Evolutionary conservation across 2,888 invertebrate species (phyloP), one percentile per base, ranked within the genome.

Genomic region (Tachina lurida): DNA sequence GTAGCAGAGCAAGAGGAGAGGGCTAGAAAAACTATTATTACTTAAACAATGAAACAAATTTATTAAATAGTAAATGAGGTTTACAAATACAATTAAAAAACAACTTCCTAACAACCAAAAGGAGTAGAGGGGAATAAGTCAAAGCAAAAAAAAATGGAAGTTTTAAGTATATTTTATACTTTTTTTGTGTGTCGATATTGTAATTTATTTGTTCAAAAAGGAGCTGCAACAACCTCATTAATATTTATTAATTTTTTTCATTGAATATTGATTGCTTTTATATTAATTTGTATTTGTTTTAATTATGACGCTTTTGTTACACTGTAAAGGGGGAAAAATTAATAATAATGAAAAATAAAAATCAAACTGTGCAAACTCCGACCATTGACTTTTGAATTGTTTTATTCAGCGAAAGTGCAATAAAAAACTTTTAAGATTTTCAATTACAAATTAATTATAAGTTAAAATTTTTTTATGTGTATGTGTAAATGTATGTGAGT

Each of bases 401-500:
- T 73, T 73, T 9, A 22, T 60, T 77, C 39, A 73, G 60, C 71
- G 84, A 85, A 85, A 85, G 85, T 85, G 70, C 82, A 73, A 70
- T 65, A 77, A 31, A 60, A 60, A 31, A 54, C 49, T 52, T 31
- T 52, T 10, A 49, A 19, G 54, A 56, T 19, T 70, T 31, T 65
- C 13, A 84, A 68, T 68, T 54, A 41, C n/a, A 49, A 70, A 68
- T 68, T 49, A 12, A 60, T 62, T 74, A 62, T 31, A 10, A 39
- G n/a, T 75, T 52, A 13, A 52, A 63, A 22, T 15, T 10, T 47
- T 15, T 43, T 67, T 67, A 17, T 52, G 19, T 31, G 5, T 31
- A 22, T 22, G 3, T 3, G 7, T 31, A 3, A 31, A 31, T 31
- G 31, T 31, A 17, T 54, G 9, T 54, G 9, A 9, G 4, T 54